phyloP scores from a whole-genome alignment of 2,113 vertebrate species.

The Edolisoma coerulescens region DNA sequence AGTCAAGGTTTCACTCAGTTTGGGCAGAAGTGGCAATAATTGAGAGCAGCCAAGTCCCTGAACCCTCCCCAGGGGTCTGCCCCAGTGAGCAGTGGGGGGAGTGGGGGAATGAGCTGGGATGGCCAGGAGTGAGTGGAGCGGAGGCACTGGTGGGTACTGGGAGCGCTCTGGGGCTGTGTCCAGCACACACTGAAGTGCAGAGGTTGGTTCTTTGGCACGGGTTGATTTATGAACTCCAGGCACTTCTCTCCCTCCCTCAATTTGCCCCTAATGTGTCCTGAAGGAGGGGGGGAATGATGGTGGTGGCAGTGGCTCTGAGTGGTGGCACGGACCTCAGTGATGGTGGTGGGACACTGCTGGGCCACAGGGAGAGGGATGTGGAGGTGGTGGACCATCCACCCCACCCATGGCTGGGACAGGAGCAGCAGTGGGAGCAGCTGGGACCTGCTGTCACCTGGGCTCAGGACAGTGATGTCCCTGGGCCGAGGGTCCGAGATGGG shows the following conservation, averaged over 20 bases:
- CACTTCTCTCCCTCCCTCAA: neutral
- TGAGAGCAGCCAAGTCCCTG: neutral
- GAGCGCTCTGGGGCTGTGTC: neutral
- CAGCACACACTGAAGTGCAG: neutral
- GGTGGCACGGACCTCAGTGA: neutral
- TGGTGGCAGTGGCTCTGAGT: neutral
- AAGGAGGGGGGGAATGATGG: neutral
- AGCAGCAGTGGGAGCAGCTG: neutral
- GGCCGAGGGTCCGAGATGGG: no score
- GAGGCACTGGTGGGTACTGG: neutral
- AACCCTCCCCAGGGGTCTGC: neutral
- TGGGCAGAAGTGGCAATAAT: neutral
- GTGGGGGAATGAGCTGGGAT: no score
- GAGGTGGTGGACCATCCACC: neutral
- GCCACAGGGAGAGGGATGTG: neutral
- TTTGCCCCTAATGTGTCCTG: neutral
- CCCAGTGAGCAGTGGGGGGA: neutral
- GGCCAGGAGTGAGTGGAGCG: neutral
- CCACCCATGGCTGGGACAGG: neutral
- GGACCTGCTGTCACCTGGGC: neutral
- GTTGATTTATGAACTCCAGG: neutral
- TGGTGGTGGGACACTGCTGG: neutral
- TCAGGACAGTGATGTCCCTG: neutral
- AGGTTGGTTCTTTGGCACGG: neutral
- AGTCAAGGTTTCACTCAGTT: neutral